These are phyloP conservation scores for Caretta caretta DNA, from an alignment of 2,113 vertebrate species.

Conservation along the genomic window DNA sequence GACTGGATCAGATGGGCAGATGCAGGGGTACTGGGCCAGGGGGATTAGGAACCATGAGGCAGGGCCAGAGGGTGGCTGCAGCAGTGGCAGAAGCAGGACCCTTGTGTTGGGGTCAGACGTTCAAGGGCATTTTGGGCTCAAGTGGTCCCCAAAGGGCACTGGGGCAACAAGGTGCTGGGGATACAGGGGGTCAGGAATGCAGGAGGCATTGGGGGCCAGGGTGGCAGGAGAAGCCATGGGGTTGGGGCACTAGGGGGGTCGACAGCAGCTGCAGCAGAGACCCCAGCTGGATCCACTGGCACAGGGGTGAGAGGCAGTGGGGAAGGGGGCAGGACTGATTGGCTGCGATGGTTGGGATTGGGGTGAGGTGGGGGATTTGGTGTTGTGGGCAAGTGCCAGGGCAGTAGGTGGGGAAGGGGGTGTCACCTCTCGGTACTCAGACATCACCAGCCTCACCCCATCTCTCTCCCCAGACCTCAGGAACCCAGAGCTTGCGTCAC, in stretches of 20 bases:
- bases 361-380: background rate
- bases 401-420: background rate
- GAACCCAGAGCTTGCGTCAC: slow-evolving; percentile 78
- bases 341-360: background rate
- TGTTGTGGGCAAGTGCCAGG: background rate
- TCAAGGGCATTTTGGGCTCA: too few species aligned
- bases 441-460: background rate
- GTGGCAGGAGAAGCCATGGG: background rate
- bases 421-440: background rate
- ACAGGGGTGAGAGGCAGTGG: background rate
- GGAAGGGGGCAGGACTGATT: background rate
- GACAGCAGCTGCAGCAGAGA: background rate
- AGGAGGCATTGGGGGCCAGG: background rate
- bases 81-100: too few species aligned
- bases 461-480: slow-evolving; percentile 75
- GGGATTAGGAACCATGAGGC: background rate
- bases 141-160: too few species aligned
- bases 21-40: too few species aligned
- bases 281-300: background rate
- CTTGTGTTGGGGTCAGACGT: background rate
- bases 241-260: background rate
- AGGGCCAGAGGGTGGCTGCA: background rate
- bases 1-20: too few species aligned
- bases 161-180: background rate
- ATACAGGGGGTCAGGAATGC: background rate